Evolutionary conservation across 2,113 vertebrate genomes (phyloP).

Genomic region (Alligator mississippiensis): DNA sequence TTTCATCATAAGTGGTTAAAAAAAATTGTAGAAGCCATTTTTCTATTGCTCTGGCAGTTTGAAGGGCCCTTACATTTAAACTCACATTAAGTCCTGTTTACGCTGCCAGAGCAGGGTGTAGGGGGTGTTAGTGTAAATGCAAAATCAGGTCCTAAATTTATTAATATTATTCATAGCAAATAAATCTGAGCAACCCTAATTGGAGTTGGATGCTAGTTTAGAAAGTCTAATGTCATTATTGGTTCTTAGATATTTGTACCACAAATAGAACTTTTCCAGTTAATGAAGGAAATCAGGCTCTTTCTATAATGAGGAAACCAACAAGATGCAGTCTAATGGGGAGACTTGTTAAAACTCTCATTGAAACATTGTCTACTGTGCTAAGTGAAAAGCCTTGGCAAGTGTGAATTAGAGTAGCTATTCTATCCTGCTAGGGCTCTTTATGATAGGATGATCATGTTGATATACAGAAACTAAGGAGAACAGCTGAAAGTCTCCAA

Average conservation of each 20-base stretch:
- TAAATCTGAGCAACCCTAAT: background rate
- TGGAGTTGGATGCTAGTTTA: background rate
- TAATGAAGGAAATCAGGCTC: slow-evolving; percentile 37
- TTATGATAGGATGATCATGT: background rate
- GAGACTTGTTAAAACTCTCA: slow-evolving; percentile 23
- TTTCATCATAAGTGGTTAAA: background rate
- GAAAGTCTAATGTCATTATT: background rate
- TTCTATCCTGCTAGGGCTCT: slow-evolving; percentile 11
- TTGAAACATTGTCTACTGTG: slow-evolving; percentile 12
- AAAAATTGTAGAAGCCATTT: background rate
- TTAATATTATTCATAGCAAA: background rate
- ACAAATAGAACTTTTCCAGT: background rate
- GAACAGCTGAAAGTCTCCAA: background rate
- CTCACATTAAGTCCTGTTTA: background rate
- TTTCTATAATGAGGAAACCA: background rate
- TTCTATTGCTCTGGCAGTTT: background rate
- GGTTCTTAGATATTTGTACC: background rate
- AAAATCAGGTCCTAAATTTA: background rate
- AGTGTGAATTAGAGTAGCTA: background rate
- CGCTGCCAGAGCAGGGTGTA: background rate
- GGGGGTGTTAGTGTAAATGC: background rate
- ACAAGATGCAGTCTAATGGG: background rate
- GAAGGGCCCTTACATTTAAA: background rate
- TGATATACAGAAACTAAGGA: background rate
- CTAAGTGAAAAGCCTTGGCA: slow-evolving; percentile 32